phyloP scores from a whole-genome alignment of 1,140 invertebrate species.

The Brachystomella parvula region DNA sequence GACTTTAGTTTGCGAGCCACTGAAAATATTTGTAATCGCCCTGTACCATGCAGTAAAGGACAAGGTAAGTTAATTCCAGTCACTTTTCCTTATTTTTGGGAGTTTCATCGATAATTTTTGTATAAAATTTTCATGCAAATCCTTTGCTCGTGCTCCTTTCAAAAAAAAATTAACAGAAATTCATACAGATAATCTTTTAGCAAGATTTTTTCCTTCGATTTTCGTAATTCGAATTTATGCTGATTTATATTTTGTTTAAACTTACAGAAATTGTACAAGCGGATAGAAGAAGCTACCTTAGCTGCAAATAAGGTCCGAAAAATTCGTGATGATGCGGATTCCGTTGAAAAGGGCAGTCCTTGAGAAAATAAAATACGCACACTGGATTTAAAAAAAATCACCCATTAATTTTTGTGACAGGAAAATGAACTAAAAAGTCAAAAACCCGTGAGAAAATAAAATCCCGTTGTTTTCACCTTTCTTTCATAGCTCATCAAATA shows the following conservation, averaged over 20 bases:
- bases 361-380: background rate
- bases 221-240: background rate
- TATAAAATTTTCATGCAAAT: too few species aligned
- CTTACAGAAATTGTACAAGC: background rate
- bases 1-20: background rate
- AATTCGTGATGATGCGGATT: background rate
- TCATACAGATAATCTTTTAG: background rate
- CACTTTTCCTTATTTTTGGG: background rate
- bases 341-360: background rate
- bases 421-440: background rate
- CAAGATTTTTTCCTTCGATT: background rate
- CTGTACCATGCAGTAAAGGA: background rate
- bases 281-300: background rate
- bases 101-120: background rate
- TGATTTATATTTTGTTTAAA: background rate
- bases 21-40: background rate
- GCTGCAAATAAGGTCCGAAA: background rate
- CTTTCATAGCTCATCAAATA: too few species aligned
- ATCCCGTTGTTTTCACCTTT: too few species aligned
- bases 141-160: too few species aligned
- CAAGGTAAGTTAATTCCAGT: constrained; percentile 5
- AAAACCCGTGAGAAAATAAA: background rate
- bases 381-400: background rate
- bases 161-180: too few species aligned
- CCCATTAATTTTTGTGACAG: too few species aligned